Conservation (phyloP, 1,140 invertebrate genomes). For the Aplysia californica region DNA sequence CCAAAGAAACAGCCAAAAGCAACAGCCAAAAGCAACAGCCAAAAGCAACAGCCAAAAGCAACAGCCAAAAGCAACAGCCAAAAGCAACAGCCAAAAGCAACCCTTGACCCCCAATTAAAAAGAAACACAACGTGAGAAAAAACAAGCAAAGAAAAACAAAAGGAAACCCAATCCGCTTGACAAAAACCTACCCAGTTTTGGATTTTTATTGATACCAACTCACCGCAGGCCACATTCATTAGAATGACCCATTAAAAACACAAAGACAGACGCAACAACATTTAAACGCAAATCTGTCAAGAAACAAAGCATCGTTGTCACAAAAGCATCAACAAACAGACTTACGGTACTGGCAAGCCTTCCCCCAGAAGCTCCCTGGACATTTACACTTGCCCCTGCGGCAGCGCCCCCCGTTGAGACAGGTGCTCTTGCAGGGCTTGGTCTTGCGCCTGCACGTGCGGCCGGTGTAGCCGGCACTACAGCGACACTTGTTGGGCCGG, state of each 20-base stretch:
- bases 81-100: too few relatives aligned
- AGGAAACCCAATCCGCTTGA: too few relatives aligned
- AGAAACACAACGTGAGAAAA: too few relatives aligned
- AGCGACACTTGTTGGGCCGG: conserved; percentile 57
- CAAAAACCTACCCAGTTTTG: too few relatives aligned
- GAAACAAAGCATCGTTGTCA: neutral
- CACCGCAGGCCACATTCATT: neutral
- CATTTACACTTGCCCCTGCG: conserved; percentile 55
- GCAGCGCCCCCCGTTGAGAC: conserved; percentile 59
- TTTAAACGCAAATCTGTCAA: neutral
- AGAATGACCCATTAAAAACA: neutral
- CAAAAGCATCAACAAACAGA: conserved; percentile 15
- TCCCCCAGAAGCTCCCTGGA: conserved; percentile 47
- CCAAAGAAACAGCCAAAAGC: too few relatives aligned
- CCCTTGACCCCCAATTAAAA: too few relatives aligned
- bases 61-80: too few relatives aligned
- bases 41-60: too few relatives aligned
- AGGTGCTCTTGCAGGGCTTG: conserved; percentile 43
- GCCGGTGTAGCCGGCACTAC: conserved; percentile 58
- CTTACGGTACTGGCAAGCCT: conserved; percentile 57
- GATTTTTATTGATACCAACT: neutral
- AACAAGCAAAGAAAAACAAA: too few relatives aligned
- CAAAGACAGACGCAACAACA: neutral
- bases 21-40: too few relatives aligned
- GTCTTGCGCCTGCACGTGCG: conserved; percentile 51